These are phyloP conservation scores for Cryptophagus acutangulus DNA, from an alignment of 2,888 invertebrate species.

Conservation along the genomic window DNA sequence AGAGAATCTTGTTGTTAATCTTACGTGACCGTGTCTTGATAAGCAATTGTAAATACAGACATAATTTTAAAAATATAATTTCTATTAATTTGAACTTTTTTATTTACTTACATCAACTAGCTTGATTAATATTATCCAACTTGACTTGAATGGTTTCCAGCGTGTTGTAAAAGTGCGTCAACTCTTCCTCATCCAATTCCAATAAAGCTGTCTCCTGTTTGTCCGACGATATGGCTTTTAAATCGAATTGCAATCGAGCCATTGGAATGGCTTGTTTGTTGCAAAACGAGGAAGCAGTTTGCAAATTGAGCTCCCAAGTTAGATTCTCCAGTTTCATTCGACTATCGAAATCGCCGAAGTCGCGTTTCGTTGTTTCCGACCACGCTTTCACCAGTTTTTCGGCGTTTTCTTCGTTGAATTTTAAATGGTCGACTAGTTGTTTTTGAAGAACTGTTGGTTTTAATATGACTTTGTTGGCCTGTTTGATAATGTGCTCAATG, in stretches of 20 bases:
- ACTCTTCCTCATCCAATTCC: conserved; percentile 52
- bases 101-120: too few species aligned
- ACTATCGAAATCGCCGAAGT: conserved; percentile 49
- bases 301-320: conserved; percentile 55
- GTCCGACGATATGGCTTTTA: conserved; percentile 33
- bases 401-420: conserved; percentile 51
- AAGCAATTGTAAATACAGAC: too few species aligned
- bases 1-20: conserved; percentile 56
- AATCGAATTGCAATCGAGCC: conserved; percentile 50
- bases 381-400: conserved; percentile 53
- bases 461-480: conserved; percentile 51
- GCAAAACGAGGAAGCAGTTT: conserved; percentile 49
- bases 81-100: too few species aligned
- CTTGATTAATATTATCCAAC: too few species aligned
- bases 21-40: too few species aligned
- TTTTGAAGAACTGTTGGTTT: conserved; percentile 54
- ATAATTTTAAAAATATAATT: too few species aligned
- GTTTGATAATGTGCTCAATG: conserved; percentile 47
- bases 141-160: conserved; percentile 52
- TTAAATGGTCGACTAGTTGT: conserved; percentile 49
- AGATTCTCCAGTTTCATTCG: conserved; percentile 51
- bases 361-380: conserved; percentile 51
- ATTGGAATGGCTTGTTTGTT: conserved; percentile 49
- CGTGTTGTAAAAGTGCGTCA: conserved; percentile 51
- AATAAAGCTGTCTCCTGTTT: conserved; percentile 47